Percentiles rank a stretch among this genome's conserved stretches.
These are phyloP conservation scores for Reticulitermes speratus DNA, from an alignment of 1,140 invertebrate species.

Conservation along the genomic window DNA sequence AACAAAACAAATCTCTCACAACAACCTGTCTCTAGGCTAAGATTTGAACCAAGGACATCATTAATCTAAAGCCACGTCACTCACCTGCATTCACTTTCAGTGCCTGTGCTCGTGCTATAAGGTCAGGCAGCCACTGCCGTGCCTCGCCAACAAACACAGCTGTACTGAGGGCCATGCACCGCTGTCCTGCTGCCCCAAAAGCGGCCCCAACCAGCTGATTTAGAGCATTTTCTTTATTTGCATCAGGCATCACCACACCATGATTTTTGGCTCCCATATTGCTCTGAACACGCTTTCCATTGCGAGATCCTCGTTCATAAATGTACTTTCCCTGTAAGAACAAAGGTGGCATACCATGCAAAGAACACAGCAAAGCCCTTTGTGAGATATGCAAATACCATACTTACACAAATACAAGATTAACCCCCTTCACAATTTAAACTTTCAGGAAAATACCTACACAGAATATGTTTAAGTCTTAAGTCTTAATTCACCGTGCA, in stretches of 20 bases:
- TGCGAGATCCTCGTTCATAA: constrained; percentile 83
- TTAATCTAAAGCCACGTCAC: background rate
- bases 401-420: background rate
- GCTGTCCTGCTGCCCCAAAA: constrained; percentile 91
- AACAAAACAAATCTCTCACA: too few species aligned
- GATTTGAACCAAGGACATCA: too few species aligned
- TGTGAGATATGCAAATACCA: background rate
- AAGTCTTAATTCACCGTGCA: too few species aligned
- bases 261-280: constrained; percentile 99
- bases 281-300: constrained; percentile 95
- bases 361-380: too few species aligned
- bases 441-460: background rate
- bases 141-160: constrained; percentile 96
- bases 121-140: constrained; percentile 90
- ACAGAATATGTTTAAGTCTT: too few species aligned
- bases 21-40: too few species aligned
- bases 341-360: too few species aligned
- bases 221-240: constrained; percentile 94
- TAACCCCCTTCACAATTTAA: background rate
- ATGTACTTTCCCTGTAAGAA: constrained; percentile 85
- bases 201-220: constrained; percentile 94
- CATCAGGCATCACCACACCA: constrained; percentile 94
- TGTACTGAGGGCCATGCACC: constrained; percentile 98
- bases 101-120: constrained; percentile 82
- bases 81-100: constrained; percentile 88